A percentile compares a stretch with the other conserved stretches of the same genome.
Conservation (phyloP, 2,797 vertebrate genomes). For the Rhyacichthys aspro region DNA sequence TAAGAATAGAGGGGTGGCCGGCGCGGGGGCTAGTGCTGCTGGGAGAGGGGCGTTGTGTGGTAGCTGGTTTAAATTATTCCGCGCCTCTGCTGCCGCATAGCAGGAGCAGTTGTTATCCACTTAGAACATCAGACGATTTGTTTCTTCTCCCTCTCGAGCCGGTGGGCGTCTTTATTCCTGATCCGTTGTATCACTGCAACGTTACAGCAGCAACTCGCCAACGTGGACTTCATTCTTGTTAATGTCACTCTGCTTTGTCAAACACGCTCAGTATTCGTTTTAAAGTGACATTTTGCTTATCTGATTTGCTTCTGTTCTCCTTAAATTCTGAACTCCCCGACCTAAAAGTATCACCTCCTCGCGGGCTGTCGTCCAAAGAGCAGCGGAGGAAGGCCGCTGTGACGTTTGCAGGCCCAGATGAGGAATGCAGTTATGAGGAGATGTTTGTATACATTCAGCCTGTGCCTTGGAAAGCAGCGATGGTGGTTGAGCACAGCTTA, state of each 20-base stretch:
- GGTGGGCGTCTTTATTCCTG: slow-evolving; percentile 57
- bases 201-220: slow-evolving; percentile 25
- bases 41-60: slow-evolving; percentile 37
- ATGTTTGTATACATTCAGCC: slow-evolving; percentile 85
- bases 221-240: slow-evolving; percentile 26
- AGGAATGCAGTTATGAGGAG: slow-evolving; percentile 82
- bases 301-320: too few species aligned
- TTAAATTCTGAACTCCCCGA: background rate
- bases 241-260: slow-evolving; percentile 4
- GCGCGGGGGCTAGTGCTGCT: slow-evolving; percentile 17
- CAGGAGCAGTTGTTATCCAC: slow-evolving; percentile 82
- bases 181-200: slow-evolving; percentile 42
- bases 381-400: slow-evolving; percentile 53
- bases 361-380: slow-evolving; percentile 36
- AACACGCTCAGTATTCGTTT: too few species aligned
- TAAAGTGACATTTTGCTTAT: too few species aligned
- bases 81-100: slow-evolving; percentile 74
- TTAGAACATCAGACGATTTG: slow-evolving; percentile 77
- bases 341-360: slow-evolving; percentile 11
- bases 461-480: slow-evolving; percentile 73
- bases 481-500: slow-evolving; percentile 80
- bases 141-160: slow-evolving; percentile 61
- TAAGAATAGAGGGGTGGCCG: slow-evolving; percentile 79
- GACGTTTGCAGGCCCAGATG: slow-evolving; percentile 76
- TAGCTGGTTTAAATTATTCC: slow-evolving; percentile 82